Base-by-base conservation (phyloP, 2,113 vertebrate genomes). In the Alethe diademata region DNA sequence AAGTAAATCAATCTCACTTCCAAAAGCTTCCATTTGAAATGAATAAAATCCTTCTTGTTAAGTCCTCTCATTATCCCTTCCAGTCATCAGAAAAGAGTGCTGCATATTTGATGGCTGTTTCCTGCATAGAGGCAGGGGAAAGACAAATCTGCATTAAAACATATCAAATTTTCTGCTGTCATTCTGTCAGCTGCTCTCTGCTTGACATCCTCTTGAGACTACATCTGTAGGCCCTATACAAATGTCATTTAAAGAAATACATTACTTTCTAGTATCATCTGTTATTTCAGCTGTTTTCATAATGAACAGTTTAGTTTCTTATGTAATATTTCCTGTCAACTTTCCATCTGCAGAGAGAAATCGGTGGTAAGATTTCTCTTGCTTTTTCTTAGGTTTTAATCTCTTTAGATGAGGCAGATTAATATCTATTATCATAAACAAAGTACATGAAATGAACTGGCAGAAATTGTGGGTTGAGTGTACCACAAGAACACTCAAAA, bases 271-370 rank as follows among this genome's bases (percentile, higher is more conserved):
- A 40, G 28, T 86, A 92, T 67, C 64, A 56, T 91, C 53, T 95
- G 20, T 58, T 96, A 73, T 85, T 86, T 95, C 81, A 65, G 16
- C 83, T 87, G 45, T 92, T 96, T 87, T 94, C 17, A 48, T 86
- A 93, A 95, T 74, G 11, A 95, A 80, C 28, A 38, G 14, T 90
- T 96, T 94, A 50, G 25, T 69, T 81, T 92, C 90, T 92, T 84
- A 72, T 48, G 40, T 65, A 51, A 33, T 90, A 81, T 91, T 93
- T 95, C 71, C 64, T 91, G 36, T 88, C 91, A 84, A 47, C 25
- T 47, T 72, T 84, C 73, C 12, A 24, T 85, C 76, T 96, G 58
- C 67, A 76, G 66, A 66, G 38, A 43, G 14, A 9, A 93, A 23
- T 88, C 81, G 19, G 36, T 86, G 29, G 12, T 72, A 88, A 87